A percentile compares a stretch with the other conserved stretches of the same genome.
Evolutionary conservation across 2,797 vertebrate species (phyloP).

Genomic region (Podarcis lilfordi): DNA sequence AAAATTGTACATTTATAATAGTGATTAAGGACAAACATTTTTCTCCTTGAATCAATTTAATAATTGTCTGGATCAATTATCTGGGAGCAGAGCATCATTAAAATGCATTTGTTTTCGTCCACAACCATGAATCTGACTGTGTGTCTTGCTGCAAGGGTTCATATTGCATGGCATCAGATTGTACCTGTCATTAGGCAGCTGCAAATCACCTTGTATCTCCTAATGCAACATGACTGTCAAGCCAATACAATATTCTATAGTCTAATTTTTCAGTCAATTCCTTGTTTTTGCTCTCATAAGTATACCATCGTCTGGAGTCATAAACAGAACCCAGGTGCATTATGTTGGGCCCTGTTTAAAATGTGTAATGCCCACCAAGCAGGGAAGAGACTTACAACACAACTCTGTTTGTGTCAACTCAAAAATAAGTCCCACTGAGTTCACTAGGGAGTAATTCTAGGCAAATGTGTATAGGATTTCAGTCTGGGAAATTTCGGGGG

Average conservation of each 20-base stretch:
- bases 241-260: conserved; percentile 41
- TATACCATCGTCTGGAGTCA: background rate
- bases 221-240: conserved; percentile 57
- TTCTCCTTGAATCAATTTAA: conserved; percentile 69
- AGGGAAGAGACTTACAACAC: background rate
- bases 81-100: conserved; percentile 66
- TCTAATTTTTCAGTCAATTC: conserved; percentile 42
- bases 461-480: too few relatives aligned
- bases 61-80: conserved; percentile 74
- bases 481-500: background rate
- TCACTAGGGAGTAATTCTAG: too few relatives aligned
- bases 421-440: too few relatives aligned
- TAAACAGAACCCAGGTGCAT: background rate
- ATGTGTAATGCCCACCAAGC: background rate
- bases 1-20: conserved; percentile 61
- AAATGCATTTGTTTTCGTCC: conserved; percentile 60
- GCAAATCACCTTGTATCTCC: conserved; percentile 46
- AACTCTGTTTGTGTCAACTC: background rate
- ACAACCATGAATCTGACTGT: conserved; percentile 39
- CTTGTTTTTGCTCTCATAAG: conserved; percentile 36
- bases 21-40: conserved; percentile 63
- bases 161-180: conserved; percentile 48
- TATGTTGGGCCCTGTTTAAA: background rate
- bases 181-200: conserved; percentile 52
- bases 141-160: conserved; percentile 47